Conservation (phyloP, 37 sponge, comb jelly and placozoan species). For the Cliona cf. orientalis region DNA sequence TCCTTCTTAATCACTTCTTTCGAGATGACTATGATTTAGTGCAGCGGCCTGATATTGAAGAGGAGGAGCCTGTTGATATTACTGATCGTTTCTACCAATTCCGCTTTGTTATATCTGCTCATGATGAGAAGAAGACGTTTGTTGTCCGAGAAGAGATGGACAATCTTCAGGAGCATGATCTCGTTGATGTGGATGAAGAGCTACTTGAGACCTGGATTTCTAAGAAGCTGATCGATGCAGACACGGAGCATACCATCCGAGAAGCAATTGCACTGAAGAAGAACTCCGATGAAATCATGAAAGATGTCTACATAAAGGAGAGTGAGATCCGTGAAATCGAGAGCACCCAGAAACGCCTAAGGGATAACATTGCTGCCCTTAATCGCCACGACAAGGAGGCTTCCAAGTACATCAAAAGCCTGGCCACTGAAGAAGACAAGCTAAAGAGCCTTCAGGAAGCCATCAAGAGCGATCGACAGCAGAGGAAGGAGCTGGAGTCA, state of each 20-base stretch:
- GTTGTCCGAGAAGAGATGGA: slow-evolving; percentile 59
- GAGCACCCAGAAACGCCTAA: slow-evolving; percentile 60
- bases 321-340: slow-evolving; percentile 77
- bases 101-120: slow-evolving; percentile 71
- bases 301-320: slow-evolving; percentile 72
- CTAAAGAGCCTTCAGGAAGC: slow-evolving; percentile 50
- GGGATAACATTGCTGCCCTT: slow-evolving; percentile 76
- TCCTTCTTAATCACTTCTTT: slow-evolving; percentile 90
- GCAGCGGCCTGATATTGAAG: slow-evolving; percentile 67
- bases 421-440: slow-evolving; percentile 81
- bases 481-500: slow-evolving; percentile 51
- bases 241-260: slow-evolving; percentile 26
- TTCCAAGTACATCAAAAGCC: slow-evolving; percentile 75
- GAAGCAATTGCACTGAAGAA: slow-evolving; percentile 22
- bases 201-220: slow-evolving; percentile 21
- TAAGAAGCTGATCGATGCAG: slow-evolving; percentile 27
- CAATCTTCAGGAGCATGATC: slow-evolving; percentile 33
- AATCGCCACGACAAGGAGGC: slow-evolving; percentile 75
- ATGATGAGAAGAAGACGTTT: slow-evolving; percentile 81
- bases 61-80: slow-evolving; percentile 93
- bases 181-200: slow-evolving; percentile 28
- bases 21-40: slow-evolving; percentile 86
- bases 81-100: slow-evolving; percentile 92
- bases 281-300: slow-evolving; percentile 14
- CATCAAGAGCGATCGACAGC: slow-evolving; percentile 59